Evolutionary conservation across 23 tunicate species (phyloP).

Genomic region (Halocynthia aurantium): DNA sequence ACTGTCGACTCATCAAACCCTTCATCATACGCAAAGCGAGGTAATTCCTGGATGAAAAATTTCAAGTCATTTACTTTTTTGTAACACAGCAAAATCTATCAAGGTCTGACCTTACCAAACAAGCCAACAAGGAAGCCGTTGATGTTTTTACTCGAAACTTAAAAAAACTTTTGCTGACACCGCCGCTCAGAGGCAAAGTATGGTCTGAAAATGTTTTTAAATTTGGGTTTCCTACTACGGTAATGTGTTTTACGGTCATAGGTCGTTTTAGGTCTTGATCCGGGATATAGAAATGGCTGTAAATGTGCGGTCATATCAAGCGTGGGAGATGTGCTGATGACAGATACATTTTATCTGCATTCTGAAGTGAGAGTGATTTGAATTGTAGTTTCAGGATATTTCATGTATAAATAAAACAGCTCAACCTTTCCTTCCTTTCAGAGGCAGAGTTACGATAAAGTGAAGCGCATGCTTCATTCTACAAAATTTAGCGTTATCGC

Average conservation of each 20-base stretch:
- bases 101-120: constrained; percentile 65
- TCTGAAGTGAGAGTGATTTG: background rate
- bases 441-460: background rate
- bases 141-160: constrained; percentile 62
- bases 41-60: background rate
- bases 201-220: background rate
- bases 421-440: background rate
- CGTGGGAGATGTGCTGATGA: constrained; percentile 60
- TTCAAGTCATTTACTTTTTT: background rate
- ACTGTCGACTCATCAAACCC: constrained; percentile 65
- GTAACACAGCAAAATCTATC: background rate
- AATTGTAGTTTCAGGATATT: background rate
- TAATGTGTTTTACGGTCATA: background rate
- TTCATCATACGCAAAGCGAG: constrained; percentile 45
- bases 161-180: constrained; percentile 70
- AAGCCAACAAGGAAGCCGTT: constrained; percentile 58
- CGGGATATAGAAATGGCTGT: constrained; percentile 83
- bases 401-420: background rate
- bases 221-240: background rate
- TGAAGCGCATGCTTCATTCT: background rate
- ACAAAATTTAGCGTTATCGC: constrained; percentile 55
- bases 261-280: constrained; percentile 81
- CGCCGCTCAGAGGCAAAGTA: constrained; percentile 67
- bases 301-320: constrained; percentile 87
- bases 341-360: constrained; percentile 42